Base-by-base conservation (phyloP, 2,888 invertebrate species). In the Lydus trimaculatus region DNA sequence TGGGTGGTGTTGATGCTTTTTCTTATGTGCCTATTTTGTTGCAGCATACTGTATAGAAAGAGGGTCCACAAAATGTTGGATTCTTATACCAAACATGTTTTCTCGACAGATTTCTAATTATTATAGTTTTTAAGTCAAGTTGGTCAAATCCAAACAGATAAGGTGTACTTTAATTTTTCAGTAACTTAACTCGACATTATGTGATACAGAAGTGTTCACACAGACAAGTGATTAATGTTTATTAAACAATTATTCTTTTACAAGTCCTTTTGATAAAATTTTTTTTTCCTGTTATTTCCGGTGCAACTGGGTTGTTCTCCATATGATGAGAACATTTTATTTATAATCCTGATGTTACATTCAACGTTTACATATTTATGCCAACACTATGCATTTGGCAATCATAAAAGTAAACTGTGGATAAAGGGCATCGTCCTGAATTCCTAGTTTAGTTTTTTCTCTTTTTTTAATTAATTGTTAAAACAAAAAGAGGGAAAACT, bases 281-380 rank as follows among this genome's bases (percentile, higher is more conserved):
- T n/a, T n/a, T 60, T 31, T 67, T 65, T 68, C 65, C 62, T 60
- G 33, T 63, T 59, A 48, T 63, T 70, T 70, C 70, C 70, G 70
- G 70, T 62, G 33, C 58, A 67, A 66, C 67, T 62, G 64, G n/a
- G n/a, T n/a, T 17, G 11, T 9, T 20, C 20, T 48, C 20, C 1
- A 20, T 48, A 20, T 43, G 43, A 20, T 66, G 64, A 60, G 66
- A 63, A 59, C 56, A 67, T 43, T 65, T 70, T 70, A 70, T 70
- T 70, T 70, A 67, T 67, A 70, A 67, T 66, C 59, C 64, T 23
- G 23, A 62, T 64, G 66, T 60, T 63, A 63, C 39, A 66, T 70
- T 70, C 66, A 52, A 66, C 31, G 17, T 67, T 70, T 70, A 64
- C 64, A 67, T 64, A 67, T 66, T 64, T 61, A 58, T 58, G 64